Evolutionary conservation across 30 jellyfish, hydroid and myxozoan species (phyloP).

Genomic region (Calvadosia cruxmelitensis): DNA sequence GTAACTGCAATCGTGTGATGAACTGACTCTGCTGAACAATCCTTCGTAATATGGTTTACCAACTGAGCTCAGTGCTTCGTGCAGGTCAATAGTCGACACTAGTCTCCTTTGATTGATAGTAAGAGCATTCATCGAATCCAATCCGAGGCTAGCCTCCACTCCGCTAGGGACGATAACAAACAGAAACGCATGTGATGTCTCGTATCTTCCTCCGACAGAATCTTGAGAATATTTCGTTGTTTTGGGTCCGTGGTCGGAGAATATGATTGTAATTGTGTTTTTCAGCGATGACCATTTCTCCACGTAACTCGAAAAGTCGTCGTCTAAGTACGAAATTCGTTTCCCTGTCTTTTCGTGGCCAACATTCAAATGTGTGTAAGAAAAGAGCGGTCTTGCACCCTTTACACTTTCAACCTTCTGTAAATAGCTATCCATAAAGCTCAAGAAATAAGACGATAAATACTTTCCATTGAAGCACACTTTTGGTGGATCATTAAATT

Average conservation of each 20-base stretch:
- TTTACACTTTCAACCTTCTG: not conserved
- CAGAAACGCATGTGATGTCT: slow-evolving; percentile 71
- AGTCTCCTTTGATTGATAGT: slow-evolving; percentile 55
- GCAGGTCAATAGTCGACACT: slow-evolving; percentile 45
- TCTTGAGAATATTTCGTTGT: slow-evolving; percentile 69
- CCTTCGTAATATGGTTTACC: slow-evolving; percentile 40
- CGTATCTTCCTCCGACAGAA: slow-evolving; percentile 77
- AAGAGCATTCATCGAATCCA: slow-evolving; percentile 14
- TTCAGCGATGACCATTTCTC: slow-evolving; percentile 14
- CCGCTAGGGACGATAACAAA: slow-evolving; percentile 71
- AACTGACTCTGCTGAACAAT: slow-evolving; percentile 19
- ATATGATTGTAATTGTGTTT: slow-evolving; percentile 61
- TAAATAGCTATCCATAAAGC: slow-evolving; percentile 34
- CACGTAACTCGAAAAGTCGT: slow-evolving; percentile 34
- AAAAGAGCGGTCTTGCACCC: slow-evolving; percentile 23
- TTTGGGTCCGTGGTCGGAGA: slow-evolving; percentile 98
- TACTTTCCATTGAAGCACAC: slow-evolving; percentile 84
- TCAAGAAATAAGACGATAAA: slow-evolving; percentile 59
- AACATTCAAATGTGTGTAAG: slow-evolving; percentile 79
- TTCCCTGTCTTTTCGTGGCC: slow-evolving; percentile 94
- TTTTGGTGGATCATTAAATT: slow-evolving; percentile 88
- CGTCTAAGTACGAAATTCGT: slow-evolving; percentile 67
- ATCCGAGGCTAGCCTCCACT: slow-evolving; percentile 26
- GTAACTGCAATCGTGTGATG: slow-evolving; percentile 48
- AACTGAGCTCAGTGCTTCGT: slow-evolving; percentile 45